phyloP scores from a whole-genome alignment of 2,797 vertebrate genomes.

The Microhierax caerulescens region DNA sequence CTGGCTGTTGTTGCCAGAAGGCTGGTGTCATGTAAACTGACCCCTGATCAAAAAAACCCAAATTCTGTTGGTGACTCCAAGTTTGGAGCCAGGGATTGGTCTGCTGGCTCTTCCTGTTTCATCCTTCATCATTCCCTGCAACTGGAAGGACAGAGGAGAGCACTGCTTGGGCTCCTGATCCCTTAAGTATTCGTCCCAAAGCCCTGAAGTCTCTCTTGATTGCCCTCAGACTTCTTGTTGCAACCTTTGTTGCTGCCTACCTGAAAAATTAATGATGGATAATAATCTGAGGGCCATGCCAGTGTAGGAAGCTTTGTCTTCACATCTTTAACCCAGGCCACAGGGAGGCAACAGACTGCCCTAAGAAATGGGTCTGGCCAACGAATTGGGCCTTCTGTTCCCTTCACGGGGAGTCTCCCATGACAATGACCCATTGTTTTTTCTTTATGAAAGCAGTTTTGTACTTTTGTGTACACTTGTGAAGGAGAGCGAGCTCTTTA shows the following conservation, averaged over 20 bases:
- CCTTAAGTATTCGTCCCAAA: no score
- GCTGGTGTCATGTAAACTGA: no score
- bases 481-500: not conserved
- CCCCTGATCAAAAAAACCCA: no score
- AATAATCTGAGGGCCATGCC: not conserved
- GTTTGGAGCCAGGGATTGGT: no score
- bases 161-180: no score
- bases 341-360: not conserved
- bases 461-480: not conserved
- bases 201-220: not conserved
- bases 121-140: no score
- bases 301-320: not conserved
- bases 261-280: not conserved
- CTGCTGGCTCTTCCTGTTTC: no score
- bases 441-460: not conserved
- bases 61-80: no score
- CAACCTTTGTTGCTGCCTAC: rapidly evolving
- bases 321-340: not conserved
- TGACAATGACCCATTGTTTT: not conserved
- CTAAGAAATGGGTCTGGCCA: not conserved
- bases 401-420: not conserved
- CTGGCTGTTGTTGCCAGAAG: no score
- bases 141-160: no score
- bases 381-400: not conserved
- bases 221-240: not conserved